Evolutionary conservation across 2,797 vertebrate genomes (phyloP), one percentile per base, ranked within the genome.

Genomic region (Buphagus erythrorhynchus): DNA sequence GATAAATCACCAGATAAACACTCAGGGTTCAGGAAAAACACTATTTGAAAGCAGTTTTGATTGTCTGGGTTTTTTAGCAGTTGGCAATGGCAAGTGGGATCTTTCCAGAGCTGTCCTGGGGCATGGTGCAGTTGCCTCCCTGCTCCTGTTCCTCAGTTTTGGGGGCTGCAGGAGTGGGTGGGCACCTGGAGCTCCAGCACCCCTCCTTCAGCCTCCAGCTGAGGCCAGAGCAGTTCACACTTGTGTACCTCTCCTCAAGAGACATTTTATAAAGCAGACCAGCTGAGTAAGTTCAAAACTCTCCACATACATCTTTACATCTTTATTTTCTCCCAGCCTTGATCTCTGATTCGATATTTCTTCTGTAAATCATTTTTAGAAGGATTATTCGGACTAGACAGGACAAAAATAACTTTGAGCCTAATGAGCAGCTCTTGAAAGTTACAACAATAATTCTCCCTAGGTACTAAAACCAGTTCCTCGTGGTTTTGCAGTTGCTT

Each of bases 341-440:
- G 52, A 79, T 86, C 40, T 88, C 67, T 90, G 92, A 92, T 88
- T 94, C 31, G 43, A 80, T 75, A 75, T 80, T 92, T 92, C 49
- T 48, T 33, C 74, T 75, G 33, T 82, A 92, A 93, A 88, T 88
- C 1, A 73, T 42, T 90, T 96, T 38, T 48, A 73, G 80, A 96
- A 77, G 85, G 49, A 90, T 96, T 80, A 86, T 69, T 66, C 38
- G 61, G 61, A 58, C 78, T 73, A 83, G 75, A 72, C 13, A 4
- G 75, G 46, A 54, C 68, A 83, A 91, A 94, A 95, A 86, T 82
- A 91, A 95, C 83, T 94, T 89, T 7, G 31, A 73, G 80, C 72
- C 78, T 92, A 95, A 96, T 77, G 83, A 96, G 92, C 63, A 84
- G 49, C 74, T 92, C 87, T 88, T 85, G 92, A 89, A 89, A 86